Conservation (phyloP, 1,140 invertebrate genomes). For the Trichogramma pretiosum region DNA sequence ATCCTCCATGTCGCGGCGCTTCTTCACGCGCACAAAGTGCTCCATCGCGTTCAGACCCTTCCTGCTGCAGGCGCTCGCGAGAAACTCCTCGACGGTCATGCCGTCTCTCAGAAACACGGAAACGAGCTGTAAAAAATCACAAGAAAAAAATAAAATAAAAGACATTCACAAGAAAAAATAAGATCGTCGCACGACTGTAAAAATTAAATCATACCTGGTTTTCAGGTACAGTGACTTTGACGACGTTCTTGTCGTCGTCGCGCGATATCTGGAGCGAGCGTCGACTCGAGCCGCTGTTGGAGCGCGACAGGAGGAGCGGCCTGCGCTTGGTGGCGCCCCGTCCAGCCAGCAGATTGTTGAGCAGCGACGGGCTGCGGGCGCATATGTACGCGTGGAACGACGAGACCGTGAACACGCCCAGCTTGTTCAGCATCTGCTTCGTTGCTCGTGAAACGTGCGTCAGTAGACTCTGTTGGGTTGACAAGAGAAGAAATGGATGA, state of each 20-base stretch:
- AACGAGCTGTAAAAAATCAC: constrained; percentile 51
- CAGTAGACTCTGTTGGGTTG: constrained; percentile 86
- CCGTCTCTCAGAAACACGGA: constrained; percentile 77
- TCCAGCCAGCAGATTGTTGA: constrained; percentile 85
- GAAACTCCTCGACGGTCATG: constrained; percentile 92
- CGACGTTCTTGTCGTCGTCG: constrained; percentile 76
- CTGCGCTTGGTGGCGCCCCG: constrained; percentile 80
- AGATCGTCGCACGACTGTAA: neutral
- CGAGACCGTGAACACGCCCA: constrained; percentile 95
- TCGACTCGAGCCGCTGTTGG: constrained; percentile 76
- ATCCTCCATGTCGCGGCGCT: constrained; percentile 88
- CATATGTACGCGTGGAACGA: constrained; percentile 97
- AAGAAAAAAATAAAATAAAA: constrained; percentile 27
- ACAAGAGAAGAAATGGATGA: no score
- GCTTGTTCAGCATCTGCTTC: constrained; percentile 86
- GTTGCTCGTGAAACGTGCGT: constrained; percentile 91
- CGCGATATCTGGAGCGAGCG: constrained; percentile 75
- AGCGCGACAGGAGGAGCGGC: constrained; percentile 76
- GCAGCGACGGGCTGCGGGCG: constrained; percentile 81
- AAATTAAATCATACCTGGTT: constrained; percentile 50
- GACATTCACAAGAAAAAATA: neutral
- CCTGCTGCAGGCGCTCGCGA: constrained; percentile 81
- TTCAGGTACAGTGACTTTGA: constrained; percentile 85
- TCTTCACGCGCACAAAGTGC: constrained; percentile 91
- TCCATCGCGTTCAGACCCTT: constrained; percentile 87